Evolutionary conservation across 2,113 vertebrate genomes (phyloP).

Genomic region (Caretta caretta): DNA sequence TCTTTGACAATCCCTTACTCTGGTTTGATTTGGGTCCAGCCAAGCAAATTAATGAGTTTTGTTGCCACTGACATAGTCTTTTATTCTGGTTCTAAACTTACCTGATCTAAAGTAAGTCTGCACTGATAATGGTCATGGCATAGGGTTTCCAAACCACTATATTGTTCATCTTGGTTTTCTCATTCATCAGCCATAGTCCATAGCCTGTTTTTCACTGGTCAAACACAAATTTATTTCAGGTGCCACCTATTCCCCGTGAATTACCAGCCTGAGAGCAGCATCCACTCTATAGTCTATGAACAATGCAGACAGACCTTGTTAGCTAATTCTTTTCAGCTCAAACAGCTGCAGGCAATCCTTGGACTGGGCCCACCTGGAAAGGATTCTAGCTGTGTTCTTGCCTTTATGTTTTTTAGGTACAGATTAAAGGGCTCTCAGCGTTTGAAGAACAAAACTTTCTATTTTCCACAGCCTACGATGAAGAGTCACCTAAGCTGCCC

Average conservation of each 20-base stretch:
- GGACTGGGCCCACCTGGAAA: not conserved
- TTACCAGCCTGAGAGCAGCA: not conserved
- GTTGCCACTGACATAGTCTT: not conserved
- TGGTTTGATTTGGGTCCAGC: not conserved
- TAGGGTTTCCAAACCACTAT: not conserved
- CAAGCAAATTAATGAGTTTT: not conserved
- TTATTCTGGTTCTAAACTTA: not conserved
- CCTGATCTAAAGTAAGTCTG: not conserved
- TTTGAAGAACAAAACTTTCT: not conserved
- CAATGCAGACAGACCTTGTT: fast-evolving
- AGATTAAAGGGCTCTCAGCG: fast-evolving
- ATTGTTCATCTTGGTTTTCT: not conserved
- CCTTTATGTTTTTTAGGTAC: not conserved
- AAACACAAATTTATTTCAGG: not conserved
- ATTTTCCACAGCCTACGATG: not conserved
- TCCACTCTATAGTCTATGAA: not conserved
- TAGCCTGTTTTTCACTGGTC: not conserved
- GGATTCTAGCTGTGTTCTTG: not conserved
- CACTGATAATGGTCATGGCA: not conserved
- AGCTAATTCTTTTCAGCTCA: not conserved
- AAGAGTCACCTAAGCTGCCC: not conserved
- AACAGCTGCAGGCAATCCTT: not conserved
- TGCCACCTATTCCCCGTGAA: not conserved
- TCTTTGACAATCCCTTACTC: not conserved
- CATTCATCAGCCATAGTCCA: not conserved